phyloP scores from a whole-genome alignment of 2,888 invertebrate species.

The Cryptosula pallasiana region DNA sequence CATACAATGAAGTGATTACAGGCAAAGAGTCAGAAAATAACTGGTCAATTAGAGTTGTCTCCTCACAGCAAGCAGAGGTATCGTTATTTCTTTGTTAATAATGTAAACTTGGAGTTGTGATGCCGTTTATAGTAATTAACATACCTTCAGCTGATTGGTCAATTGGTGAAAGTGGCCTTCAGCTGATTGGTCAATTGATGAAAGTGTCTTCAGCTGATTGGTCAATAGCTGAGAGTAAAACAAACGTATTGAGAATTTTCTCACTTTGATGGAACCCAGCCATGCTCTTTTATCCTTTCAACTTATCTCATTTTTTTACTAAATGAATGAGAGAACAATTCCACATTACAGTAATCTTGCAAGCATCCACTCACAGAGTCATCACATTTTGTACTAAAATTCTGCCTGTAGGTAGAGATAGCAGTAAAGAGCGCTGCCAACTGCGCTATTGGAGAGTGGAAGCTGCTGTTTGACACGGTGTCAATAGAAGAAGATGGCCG shows the following conservation, averaged over 20 bases:
- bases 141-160: background rate
- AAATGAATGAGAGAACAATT: no score
- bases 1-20: constrained; percentile 27
- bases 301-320: no score
- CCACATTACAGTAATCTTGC: no score
- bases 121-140: no score
- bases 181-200: background rate
- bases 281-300: no score
- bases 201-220: background rate
- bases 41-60: background rate
- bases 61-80: background rate
- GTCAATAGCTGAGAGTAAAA: background rate
- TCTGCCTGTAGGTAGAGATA: background rate
- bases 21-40: background rate
- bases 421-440: constrained; percentile 35
- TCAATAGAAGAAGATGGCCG: constrained; percentile 28
- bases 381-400: no score
- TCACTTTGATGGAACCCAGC: no score
- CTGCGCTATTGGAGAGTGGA: constrained; percentile 39
- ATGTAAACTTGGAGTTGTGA: background rate
- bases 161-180: background rate
- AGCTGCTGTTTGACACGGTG: constrained; percentile 36
- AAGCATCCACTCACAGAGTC: no score
- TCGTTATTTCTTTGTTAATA: background rate
- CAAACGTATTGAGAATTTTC: no score